These are phyloP conservation scores for Uria lomvia DNA, from an alignment of 2,113 vertebrate species.

Conservation along the genomic window DNA sequence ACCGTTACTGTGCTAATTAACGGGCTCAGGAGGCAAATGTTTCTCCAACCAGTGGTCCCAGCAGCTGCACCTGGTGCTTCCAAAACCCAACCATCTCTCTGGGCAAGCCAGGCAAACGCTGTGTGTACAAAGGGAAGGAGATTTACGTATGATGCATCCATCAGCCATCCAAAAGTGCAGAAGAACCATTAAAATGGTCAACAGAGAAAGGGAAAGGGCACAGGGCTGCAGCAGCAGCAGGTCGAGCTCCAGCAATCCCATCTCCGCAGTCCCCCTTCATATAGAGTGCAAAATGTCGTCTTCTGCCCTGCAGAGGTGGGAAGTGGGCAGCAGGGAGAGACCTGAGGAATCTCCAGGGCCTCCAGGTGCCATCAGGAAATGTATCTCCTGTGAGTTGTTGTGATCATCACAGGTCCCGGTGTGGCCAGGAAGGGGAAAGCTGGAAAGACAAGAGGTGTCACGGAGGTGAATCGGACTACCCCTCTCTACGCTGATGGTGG, in stretches of 20 bases:
- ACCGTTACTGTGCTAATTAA: slow-evolving; percentile 79
- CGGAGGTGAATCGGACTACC: neutral
- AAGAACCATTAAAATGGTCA: neutral
- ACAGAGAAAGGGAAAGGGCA: neutral
- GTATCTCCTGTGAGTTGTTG: neutral
- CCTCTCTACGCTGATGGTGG: neutral
- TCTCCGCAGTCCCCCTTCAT: neutral
- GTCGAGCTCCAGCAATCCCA: neutral
- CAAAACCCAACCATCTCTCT: slow-evolving; percentile 8
- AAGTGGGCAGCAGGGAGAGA: neutral
- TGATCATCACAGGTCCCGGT: neutral
- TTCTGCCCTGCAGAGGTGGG: neutral
- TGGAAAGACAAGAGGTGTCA: neutral
- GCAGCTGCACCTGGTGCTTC: slow-evolving; percentile 63
- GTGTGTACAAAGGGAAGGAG: neutral
- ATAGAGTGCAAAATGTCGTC: neutral
- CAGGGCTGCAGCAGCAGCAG: neutral
- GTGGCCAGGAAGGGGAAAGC: neutral
- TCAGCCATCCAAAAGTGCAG: neutral
- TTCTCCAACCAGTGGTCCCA: slow-evolving; percentile 34
- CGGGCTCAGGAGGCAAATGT: slow-evolving; percentile 66
- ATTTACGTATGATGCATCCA: neutral
- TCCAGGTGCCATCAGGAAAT: neutral
- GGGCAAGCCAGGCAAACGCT: neutral
- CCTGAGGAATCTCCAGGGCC: neutral